Evolutionary conservation across 2,888 invertebrate genomes (phyloP).

Genomic region (Epinotia nisella): DNA sequence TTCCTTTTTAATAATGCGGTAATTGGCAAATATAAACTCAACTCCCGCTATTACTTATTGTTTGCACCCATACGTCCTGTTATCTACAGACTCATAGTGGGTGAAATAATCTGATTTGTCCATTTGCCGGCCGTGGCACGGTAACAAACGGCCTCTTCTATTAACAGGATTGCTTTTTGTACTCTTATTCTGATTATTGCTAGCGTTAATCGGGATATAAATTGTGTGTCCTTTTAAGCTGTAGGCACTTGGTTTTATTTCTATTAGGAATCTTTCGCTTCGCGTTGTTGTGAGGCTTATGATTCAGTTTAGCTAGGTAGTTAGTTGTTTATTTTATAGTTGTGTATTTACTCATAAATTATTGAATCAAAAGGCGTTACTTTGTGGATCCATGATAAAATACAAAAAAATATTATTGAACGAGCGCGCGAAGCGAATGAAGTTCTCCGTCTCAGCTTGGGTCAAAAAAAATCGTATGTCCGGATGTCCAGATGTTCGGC

Average conservation of each 20-base stretch:
- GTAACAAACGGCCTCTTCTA: constrained; percentile 77
- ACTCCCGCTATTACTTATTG: constrained; percentile 9
- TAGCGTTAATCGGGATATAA: constrained; percentile 46
- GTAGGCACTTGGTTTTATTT: constrained; percentile 33
- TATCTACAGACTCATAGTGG: constrained; percentile 82
- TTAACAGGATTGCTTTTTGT: constrained; percentile 81
- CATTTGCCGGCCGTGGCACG: constrained; percentile 76
- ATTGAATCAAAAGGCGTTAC: too few species aligned
- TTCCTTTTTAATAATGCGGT: too few species aligned
- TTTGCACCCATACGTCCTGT: constrained; percentile 56
- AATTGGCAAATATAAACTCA: too few species aligned
- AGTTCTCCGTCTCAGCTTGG: too few species aligned
- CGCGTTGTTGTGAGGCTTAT: background rate
- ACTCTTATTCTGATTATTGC: constrained; percentile 64
- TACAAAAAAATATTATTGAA: too few species aligned
- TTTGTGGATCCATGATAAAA: too few species aligned
- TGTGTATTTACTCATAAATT: too few species aligned
- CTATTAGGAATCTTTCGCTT: constrained; percentile 21
- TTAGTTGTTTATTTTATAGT: too few species aligned
- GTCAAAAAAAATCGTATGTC: too few species aligned
- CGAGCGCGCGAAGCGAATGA: too few species aligned
- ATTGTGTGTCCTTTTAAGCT: constrained; percentile 36
- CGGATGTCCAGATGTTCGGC: too few species aligned
- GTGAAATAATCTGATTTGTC: constrained; percentile 85
- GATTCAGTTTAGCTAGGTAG: background rate